phyloP scores from a whole-genome alignment of 2,113 vertebrate species.

The Datnioides undecimradiatus region DNA sequence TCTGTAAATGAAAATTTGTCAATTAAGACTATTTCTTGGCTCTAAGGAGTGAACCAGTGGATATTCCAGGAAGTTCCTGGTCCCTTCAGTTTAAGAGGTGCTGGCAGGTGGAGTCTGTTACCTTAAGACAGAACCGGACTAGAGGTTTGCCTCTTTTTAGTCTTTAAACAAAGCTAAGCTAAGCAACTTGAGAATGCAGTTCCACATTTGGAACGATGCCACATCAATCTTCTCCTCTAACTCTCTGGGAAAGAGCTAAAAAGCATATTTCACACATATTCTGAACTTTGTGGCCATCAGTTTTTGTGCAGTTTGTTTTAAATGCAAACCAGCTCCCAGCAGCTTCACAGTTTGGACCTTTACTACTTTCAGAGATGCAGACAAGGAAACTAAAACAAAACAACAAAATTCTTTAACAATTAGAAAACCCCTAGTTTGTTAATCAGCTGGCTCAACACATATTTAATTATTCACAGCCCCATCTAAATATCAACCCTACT shows the following conservation, averaged over 20 bases:
- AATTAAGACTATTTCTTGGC: neutral
- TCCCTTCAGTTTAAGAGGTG: neutral
- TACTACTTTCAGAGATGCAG: neutral
- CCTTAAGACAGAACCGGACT: neutral
- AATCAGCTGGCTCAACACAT: conserved; percentile 1
- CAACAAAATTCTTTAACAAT: neutral
- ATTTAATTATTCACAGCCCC: conserved; percentile 26
- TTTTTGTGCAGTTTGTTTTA: neutral
- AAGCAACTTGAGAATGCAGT: neutral
- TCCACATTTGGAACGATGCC: neutral
- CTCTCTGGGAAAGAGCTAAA: neutral
- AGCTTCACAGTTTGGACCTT: neutral
- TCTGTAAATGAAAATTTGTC: no score
- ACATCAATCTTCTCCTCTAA: neutral
- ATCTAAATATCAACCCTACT: neutral
- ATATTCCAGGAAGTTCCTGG: neutral
- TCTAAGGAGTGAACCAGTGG: neutral
- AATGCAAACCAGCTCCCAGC: neutral
- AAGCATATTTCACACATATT: neutral
- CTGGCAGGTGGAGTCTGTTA: neutral
- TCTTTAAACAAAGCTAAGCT: neutral
- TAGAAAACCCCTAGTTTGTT: conserved; percentile 17
- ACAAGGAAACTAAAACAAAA: conserved; percentile 14
- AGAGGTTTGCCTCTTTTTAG: neutral
- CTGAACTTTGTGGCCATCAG: neutral